These are phyloP conservation scores for Calephelis virginiensis DNA, from an alignment of 1,140 invertebrate species.

Conservation along the genomic window DNA sequence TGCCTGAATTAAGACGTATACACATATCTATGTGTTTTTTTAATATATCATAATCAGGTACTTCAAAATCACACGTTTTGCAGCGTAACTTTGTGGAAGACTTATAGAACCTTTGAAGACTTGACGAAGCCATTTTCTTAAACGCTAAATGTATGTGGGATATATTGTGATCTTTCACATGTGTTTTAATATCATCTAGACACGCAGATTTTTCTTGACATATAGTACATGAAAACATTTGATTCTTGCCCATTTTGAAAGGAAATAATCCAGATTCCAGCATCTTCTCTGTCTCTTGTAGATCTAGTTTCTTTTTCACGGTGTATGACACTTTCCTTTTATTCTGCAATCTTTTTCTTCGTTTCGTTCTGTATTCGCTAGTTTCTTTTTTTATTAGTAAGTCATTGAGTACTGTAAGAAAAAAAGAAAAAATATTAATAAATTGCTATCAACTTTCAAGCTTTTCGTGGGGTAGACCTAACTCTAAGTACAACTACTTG, in stretches of 20 bases:
- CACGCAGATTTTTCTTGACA: slow-evolving; percentile 49
- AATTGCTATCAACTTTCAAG: too few relatives aligned
- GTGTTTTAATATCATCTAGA: slow-evolving; percentile 54
- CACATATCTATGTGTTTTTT: slow-evolving; percentile 52
- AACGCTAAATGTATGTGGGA: slow-evolving; percentile 53
- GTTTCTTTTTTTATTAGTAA: slow-evolving; percentile 40
- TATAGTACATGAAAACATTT: slow-evolving; percentile 47
- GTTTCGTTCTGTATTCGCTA: slow-evolving; percentile 33
- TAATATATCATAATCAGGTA: slow-evolving; percentile 46
- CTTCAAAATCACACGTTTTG: slow-evolving; percentile 51
- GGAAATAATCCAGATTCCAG: slow-evolving; percentile 54
- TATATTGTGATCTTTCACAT: slow-evolving; percentile 47
- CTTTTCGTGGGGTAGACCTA: too few relatives aligned
- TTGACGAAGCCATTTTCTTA: slow-evolving; percentile 59
- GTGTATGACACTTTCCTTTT: slow-evolving; percentile 41
- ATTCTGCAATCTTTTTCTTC: slow-evolving; percentile 31
- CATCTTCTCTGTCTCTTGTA: slow-evolving; percentile 49
- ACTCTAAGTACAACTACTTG: too few relatives aligned
- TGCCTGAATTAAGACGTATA: slow-evolving; percentile 30
- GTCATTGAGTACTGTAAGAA: slow-evolving; percentile 32
- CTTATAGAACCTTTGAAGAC: slow-evolving; percentile 53
- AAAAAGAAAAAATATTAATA: neutral
- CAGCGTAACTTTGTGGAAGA: slow-evolving; percentile 39
- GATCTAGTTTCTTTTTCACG: slow-evolving; percentile 37
- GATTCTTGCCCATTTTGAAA: slow-evolving; percentile 62